A percentile compares a stretch with the other conserved stretches of the same genome.
Evolutionary conservation across 2,113 vertebrate species (phyloP).

Genomic region (Pseudopodoces humilis): DNA sequence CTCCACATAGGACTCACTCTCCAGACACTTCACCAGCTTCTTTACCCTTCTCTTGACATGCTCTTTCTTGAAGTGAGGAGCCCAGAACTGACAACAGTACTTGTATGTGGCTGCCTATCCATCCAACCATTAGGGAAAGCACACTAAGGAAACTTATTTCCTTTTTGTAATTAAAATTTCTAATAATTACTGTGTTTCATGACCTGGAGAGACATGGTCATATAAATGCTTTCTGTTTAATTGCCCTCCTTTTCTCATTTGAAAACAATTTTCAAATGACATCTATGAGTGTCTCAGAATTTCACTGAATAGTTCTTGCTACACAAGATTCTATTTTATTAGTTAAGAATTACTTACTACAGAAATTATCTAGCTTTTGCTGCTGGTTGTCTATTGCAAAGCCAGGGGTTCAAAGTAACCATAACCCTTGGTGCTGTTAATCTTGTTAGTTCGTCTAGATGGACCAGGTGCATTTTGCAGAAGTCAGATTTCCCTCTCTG

Average conservation of each 20-base stretch:
- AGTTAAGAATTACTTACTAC: not conserved
- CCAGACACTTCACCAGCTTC: not conserved
- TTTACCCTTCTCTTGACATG: not conserved
- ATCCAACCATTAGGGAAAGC: not conserved
- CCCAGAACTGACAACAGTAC: not conserved
- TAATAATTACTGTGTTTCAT: not conserved
- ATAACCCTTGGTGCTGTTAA: not conserved
- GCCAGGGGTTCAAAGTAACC: not conserved
- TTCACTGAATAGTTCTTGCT: not conserved
- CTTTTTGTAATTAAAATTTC: not conserved
- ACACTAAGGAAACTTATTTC: not conserved
- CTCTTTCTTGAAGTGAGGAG: not conserved
- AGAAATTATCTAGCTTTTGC: not conserved
- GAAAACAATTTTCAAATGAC: not conserved
- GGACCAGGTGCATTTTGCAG: not conserved
- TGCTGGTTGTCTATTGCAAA: not conserved
- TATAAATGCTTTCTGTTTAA: not conserved
- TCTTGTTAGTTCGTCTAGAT: not conserved
- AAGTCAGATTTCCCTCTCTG: not conserved
- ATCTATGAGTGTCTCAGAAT: not conserved
- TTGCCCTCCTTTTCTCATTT: not conserved
- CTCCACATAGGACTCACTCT: not conserved
- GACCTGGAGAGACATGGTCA: not conserved
- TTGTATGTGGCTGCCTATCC: not conserved
- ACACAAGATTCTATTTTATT: not conserved